These are phyloP conservation scores for Aplochiton taeniatus DNA, from an alignment of 2,797 vertebrate genomes.

Conservation along the genomic window DNA sequence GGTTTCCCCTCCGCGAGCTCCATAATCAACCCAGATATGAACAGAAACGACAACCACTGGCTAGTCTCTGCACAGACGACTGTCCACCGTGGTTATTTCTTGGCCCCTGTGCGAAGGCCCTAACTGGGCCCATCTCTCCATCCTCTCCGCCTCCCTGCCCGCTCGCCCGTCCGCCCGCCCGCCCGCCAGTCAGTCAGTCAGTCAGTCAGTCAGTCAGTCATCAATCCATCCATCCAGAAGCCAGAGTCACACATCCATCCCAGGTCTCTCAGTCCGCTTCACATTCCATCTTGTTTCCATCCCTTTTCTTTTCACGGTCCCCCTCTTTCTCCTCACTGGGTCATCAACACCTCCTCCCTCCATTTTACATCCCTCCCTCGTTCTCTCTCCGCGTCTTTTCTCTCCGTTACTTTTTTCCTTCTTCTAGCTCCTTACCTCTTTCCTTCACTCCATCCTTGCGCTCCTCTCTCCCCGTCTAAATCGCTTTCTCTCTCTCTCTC, in stretches of 20 bases:
- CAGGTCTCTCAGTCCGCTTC: not conserved
- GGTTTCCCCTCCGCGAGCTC: conserved; percentile 56
- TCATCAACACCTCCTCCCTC: too few species aligned
- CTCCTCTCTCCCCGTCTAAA: too few species aligned
- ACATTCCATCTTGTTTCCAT: not conserved
- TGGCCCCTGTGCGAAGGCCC: conserved; percentile 36
- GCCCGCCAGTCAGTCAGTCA: not conserved
- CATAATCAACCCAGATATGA: conserved; percentile 61
- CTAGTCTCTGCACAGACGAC: conserved; percentile 55
- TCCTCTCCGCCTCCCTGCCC: not conserved
- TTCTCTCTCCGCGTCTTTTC: too few species aligned
- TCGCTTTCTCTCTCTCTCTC: too few species aligned
- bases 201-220: not conserved
- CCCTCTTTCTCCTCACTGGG: too few species aligned
- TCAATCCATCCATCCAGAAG: not conserved
- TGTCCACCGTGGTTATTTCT: conserved; percentile 52
- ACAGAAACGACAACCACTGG: conserved; percentile 56
- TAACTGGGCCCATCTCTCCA: conserved; percentile 32
- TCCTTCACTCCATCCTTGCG: too few species aligned
- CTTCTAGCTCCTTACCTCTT: too few species aligned
- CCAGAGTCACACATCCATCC: not conserved
- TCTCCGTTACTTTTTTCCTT: too few species aligned
- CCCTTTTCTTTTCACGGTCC: not conserved
- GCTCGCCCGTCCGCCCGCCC: too few species aligned
- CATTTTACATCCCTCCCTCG: too few species aligned